Conservation (phyloP, 2,888 invertebrate genomes). For the Ophion ventricosus region DNA sequence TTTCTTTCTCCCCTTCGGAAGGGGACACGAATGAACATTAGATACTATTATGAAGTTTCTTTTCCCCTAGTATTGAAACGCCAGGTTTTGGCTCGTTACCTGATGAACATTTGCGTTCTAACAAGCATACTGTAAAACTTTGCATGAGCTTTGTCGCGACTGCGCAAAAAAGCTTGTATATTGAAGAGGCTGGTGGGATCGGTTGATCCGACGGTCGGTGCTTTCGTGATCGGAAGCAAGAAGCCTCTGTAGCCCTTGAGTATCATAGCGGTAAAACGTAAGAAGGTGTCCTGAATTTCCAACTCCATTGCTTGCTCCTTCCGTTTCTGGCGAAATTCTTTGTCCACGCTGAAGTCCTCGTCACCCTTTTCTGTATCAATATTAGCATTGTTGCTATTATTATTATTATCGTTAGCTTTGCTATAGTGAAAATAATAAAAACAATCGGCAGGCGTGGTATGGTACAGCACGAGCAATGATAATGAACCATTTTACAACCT, state of each 20-base stretch:
- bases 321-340: conserved; percentile 80
- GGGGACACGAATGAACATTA: not conserved
- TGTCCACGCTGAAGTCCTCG: conserved; percentile 80
- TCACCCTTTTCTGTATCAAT: conserved; percentile 73
- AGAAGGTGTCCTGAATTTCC: conserved; percentile 98
- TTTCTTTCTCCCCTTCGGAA: not conserved
- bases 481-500: conserved; percentile 64
- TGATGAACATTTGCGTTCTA: conserved; percentile 98
- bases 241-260: conserved; percentile 95
- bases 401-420: not conserved
- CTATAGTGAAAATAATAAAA: not conserved
- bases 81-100: conserved; percentile 69
- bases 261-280: conserved; percentile 96
- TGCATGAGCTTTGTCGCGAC: conserved; percentile 94
- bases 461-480: not conserved
- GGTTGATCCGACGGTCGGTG: conserved; percentile 96
- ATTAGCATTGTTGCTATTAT: not conserved
- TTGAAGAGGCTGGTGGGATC: conserved; percentile 98
- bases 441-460: not conserved
- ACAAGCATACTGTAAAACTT: conserved; percentile 95
- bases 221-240: conserved; percentile 96
- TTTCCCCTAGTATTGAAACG: not conserved
- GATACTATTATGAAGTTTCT: not conserved
- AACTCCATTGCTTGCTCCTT: conserved; percentile 92
- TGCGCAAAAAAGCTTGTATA: conserved; percentile 93